Evolutionary conservation across 2,888 invertebrate species (phyloP), one percentile per base, ranked within the genome.

Genomic region (Harpalus rubripes): DNA sequence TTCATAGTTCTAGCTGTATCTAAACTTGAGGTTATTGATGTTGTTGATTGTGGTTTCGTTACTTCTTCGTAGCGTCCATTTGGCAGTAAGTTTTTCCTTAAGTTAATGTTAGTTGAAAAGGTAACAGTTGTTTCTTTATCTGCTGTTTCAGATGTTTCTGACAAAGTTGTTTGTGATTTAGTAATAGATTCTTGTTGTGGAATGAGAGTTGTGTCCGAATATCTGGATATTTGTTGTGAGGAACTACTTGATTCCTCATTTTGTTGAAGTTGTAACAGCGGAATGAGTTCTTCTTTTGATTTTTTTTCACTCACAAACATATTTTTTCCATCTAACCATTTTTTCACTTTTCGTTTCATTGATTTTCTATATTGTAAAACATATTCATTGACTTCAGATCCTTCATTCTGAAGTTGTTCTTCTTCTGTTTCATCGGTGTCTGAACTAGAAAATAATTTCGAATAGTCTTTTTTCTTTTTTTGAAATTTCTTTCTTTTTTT

Each of bases 321-420:
- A 16, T 56, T 56, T 32, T 44, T 58, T 7, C 32, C 58, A 7
- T 58, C 26, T n/a, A 78, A 58, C 78, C 78, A 78, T 26, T 78
- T 78, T 22, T 78, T 78, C 0, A 78, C 15, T 78, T n/a, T 78
- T 16, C 32, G 56, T 58, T 22, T 56, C 12, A 6, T 58, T 32
- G 22, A 22, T 78, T 58, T 78, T 74, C 44, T 74, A 44, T 41
- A 74, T 41, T 39, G 26, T 68, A 26, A 32, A 7, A 15, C 32
- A 68, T 68, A 68, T 7, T 68, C 76, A 76, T 76, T 52, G 18
- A 44, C 8, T 76, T 78, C 56, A 7, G 39, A 18, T 8, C 44
- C 44, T 52, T 52, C 44, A 52, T 52, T 12, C 4, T 52, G 44
- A 8, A 52, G 1, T 52, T 1, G 8, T 52, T 52, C 44, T 4